Conservation (phyloP, 2,113 vertebrate species). For the Rhinogobius similis region DNA sequence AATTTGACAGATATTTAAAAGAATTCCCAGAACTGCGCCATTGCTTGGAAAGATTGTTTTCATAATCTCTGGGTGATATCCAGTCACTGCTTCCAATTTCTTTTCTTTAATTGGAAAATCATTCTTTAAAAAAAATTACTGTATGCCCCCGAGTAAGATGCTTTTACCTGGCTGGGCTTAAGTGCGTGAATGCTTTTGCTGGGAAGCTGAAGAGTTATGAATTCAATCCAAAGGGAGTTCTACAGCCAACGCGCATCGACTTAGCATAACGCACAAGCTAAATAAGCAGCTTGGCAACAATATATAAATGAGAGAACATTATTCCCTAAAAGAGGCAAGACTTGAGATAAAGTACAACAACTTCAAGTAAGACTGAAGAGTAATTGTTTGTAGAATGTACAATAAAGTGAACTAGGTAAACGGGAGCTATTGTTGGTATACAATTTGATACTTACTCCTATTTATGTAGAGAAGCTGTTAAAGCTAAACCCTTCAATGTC, state of each 20-base stretch:
- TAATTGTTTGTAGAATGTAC: background rate
- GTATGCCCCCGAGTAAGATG: background rate
- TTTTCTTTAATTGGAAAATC: background rate
- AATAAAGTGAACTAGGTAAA: no score
- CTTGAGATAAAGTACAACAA: background rate
- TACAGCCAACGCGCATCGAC: background rate
- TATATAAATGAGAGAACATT: background rate
- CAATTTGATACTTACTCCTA: no score
- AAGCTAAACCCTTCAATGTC: no score
- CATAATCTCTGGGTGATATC: background rate
- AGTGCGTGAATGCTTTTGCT: background rate
- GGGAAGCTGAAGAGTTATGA: background rate
- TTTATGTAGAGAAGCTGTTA: no score
- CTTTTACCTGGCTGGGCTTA: background rate
- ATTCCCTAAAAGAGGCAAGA: background rate
- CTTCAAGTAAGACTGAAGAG: background rate
- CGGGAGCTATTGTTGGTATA: no score
- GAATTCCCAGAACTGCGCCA: background rate
- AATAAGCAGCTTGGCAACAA: slow-evolving; percentile 5
- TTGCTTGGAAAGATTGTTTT: background rate
- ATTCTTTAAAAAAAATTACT: background rate
- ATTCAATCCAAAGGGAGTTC: background rate
- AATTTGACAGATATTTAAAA: background rate
- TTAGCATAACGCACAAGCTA: background rate
- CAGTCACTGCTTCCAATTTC: slow-evolving; percentile 1